phyloP scores from a whole-genome alignment of 2,797 vertebrate species.

The Pseudotriccus pelzelni region DNA sequence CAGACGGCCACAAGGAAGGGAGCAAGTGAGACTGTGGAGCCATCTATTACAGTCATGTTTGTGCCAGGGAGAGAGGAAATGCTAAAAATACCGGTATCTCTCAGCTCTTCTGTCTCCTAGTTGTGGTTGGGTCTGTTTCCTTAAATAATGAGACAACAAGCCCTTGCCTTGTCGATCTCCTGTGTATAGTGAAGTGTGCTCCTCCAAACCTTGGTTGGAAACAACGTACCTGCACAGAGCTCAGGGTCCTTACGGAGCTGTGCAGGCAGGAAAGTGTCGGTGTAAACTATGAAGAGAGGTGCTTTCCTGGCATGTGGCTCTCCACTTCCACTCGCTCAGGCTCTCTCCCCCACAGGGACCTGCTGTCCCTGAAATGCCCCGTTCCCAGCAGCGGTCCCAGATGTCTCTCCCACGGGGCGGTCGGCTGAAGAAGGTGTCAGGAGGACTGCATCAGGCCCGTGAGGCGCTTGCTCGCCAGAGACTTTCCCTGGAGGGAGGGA shows the following conservation, averaged over 20 bases:
- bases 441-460: conserved; percentile 97
- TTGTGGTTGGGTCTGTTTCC: not conserved
- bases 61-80: conserved; percentile 45
- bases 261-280: conserved; percentile 50
- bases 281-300: conserved; percentile 49
- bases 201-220: not conserved
- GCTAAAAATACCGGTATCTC: not conserved
- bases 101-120: conserved; percentile 26
- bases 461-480: conserved; percentile 92
- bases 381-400: conserved; percentile 31
- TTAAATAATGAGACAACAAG: not conserved
- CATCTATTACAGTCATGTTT: not conserved
- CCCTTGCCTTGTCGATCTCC: not conserved
- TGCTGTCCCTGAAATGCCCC: conserved; percentile 48
- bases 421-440: conserved; percentile 77
- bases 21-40: not conserved
- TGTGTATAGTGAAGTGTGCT: not conserved
- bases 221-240: conserved; percentile 30
- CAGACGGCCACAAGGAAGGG: not conserved
- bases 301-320: not conserved
- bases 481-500: conserved; percentile 87
- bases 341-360: conserved; percentile 54
- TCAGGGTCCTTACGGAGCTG: not conserved
- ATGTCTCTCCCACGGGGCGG: conserved; percentile 35
- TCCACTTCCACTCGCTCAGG: not conserved